These are phyloP conservation scores for Coranthus polyacanthus DNA, from an alignment of 2,797 vertebrate genomes.

Conservation along the genomic window DNA sequence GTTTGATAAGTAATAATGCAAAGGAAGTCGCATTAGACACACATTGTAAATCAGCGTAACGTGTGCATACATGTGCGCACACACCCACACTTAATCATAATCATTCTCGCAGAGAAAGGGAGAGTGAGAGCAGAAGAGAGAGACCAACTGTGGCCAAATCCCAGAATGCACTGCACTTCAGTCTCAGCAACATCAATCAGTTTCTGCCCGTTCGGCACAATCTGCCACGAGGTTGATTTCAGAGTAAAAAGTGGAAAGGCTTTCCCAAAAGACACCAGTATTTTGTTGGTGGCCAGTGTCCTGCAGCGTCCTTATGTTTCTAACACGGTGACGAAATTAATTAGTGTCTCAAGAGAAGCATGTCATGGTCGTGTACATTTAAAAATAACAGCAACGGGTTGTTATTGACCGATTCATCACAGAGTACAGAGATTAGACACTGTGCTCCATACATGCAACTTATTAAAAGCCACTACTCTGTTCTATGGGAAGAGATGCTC, in stretches of 20 bases:
- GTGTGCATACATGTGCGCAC: constrained; percentile 17
- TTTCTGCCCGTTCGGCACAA: constrained; percentile 65
- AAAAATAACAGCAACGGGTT: no score
- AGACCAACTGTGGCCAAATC: constrained; percentile 75
- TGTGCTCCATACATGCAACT: constrained; percentile 12
- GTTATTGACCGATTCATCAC: not conserved
- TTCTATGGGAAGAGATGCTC: constrained; percentile 12
- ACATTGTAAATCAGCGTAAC: constrained; percentile 47
- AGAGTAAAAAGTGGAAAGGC: constrained; percentile 39
- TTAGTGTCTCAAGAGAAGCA: constrained; percentile 4
- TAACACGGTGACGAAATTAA: constrained; percentile 4
- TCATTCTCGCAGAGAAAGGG: constrained; percentile 70
- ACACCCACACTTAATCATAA: constrained; percentile 69
- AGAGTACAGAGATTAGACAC: constrained; percentile 15
- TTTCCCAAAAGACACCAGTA: constrained; percentile 35
- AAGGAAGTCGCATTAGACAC: no score
- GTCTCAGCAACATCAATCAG: constrained; percentile 74
- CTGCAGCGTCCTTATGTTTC: constrained; percentile 16
- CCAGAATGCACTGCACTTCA: constrained; percentile 77
- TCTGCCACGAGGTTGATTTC: constrained; percentile 67
- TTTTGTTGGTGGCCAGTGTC: constrained; percentile 30
- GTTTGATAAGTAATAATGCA: no score
- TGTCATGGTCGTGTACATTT: no score
- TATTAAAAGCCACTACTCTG: constrained; percentile 13
- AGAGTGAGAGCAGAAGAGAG: constrained; percentile 54